Evolutionary conservation across 2,113 vertebrate species (phyloP), one percentile per base, ranked within the genome.

Genomic region (Melanocharis versteri): DNA sequence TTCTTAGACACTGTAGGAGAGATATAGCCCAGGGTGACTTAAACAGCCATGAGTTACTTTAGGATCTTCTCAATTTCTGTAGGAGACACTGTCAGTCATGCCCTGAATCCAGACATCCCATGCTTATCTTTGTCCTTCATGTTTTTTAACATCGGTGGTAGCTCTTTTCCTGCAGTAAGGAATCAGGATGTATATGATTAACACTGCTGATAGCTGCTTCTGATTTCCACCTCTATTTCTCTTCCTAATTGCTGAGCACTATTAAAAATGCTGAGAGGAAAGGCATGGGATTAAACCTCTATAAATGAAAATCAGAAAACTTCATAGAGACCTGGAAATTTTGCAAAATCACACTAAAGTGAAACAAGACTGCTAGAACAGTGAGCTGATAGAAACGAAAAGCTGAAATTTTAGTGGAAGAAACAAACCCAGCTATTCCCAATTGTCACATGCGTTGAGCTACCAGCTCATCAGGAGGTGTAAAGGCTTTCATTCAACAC

Each of bases 391-490:
- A 62, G 37, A 62, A 87, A 78, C 2, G 47, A 71, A 85, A 69
- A 30, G 7, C 33, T 57, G 19, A 72, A 16, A 3, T 27, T 76
- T 73, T 39, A 24, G 4, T 12, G 6, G 14, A 58, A 83, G 22
- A 23, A 20, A n/a, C 24, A 93, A 71, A 76, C 6, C 2, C 18
- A 77, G 1, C 1, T 64, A 24, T 56, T 68, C 15, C 6, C 1
- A 68, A 0, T 47, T 69, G 15, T 65, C 3, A 4, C 15, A 12
- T 35, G 13, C 4, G 1, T 28, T 4, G 2, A 13, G 7, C 4
- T 15, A 3, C 1, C 4, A 3, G 2, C 31, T 58, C n/a, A 42
- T 27, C 14, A 75, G n/a, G 14, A 54, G 11, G 1, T 31, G 2
- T 40, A 35, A 12, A 10, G 23, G 9, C 7, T 66, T 78, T 75